phyloP scores from a whole-genome alignment of 1,140 invertebrate genomes.

The Pachyrhynchus sulphureomaculatus region DNA sequence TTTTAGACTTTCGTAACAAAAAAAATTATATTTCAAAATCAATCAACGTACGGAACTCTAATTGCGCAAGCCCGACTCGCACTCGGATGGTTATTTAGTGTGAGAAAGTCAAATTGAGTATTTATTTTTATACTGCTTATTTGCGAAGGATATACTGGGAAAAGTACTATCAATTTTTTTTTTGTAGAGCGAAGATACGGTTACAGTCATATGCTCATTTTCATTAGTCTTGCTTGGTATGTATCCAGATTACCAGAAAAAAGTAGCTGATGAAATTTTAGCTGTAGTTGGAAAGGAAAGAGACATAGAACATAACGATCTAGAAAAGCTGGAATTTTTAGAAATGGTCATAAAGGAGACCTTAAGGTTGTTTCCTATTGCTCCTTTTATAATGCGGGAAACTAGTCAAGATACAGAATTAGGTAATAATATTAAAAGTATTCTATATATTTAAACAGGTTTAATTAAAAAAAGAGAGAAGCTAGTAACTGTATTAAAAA shows the following conservation, averaged over 20 bases:
- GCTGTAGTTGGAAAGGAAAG: neutral
- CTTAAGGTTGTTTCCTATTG: constrained; percentile 69
- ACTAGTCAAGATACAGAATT: constrained; percentile 61
- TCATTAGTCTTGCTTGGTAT: constrained; percentile 34
- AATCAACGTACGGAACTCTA: no score
- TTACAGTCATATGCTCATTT: constrained; percentile 26
- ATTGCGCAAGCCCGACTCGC: no score
- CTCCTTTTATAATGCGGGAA: constrained; percentile 67
- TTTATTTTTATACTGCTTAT: no score
- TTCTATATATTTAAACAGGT: no score
- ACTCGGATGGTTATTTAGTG: no score
- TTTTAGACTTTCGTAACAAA: no score
- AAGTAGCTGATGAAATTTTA: constrained; percentile 25
- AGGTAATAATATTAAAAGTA: constrained; percentile 54
- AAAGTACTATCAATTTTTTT: no score
- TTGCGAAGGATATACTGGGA: no score
- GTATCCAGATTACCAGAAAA: constrained; percentile 38
- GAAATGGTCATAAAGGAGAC: constrained; percentile 73
- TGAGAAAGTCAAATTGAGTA: no score
- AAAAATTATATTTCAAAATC: no score
- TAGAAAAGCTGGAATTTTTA: constrained; percentile 68
- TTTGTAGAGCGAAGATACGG: constrained; percentile 40
- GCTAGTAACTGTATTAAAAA: no score
- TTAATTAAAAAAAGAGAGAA: no score
- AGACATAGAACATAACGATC: constrained; percentile 7